phyloP scores from a whole-genome alignment of 35 echinoderm and acorn worm genomes.

The Heliocidaris erythrogramma region DNA sequence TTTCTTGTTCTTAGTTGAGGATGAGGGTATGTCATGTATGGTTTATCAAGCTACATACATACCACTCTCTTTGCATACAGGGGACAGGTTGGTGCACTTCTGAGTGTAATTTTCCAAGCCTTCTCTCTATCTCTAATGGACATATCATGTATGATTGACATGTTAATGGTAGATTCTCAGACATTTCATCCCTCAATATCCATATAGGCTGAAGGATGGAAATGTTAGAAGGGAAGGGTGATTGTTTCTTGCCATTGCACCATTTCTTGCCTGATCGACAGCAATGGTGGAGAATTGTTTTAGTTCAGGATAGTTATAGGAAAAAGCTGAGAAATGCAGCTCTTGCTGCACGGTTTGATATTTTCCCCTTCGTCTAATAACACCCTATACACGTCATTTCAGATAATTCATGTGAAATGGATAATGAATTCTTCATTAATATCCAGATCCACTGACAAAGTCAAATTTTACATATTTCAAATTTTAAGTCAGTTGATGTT shows the following conservation, averaged over 20 bases:
- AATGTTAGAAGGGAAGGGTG: not conserved
- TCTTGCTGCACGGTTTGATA: too few relatives aligned
- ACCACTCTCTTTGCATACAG: not conserved
- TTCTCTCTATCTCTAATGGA: not conserved
- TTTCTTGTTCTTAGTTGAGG: not conserved
- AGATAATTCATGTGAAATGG: not conserved
- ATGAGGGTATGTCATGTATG: not conserved
- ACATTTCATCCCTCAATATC: not conserved
- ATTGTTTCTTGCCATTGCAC: not conserved
- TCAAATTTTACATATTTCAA: not conserved
- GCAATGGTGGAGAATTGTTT: too few relatives aligned
- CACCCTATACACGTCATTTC: not conserved
- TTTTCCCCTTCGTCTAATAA: too few relatives aligned
- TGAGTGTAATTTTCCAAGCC: not conserved
- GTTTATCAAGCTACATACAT: not conserved
- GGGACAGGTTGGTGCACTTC: not conserved
- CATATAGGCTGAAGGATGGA: not conserved
- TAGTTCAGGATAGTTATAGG: too few relatives aligned
- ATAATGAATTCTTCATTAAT: not conserved
- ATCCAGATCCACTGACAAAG: too few relatives aligned
- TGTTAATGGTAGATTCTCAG: not conserved
- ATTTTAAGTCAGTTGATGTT: not conserved
- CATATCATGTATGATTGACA: not conserved
- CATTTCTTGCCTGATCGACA: not conserved
- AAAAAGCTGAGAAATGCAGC: too few relatives aligned